A percentile compares a stretch with the other conserved stretches of the same genome.
These are phyloP conservation scores for Cryptoprocta ferox DNA, from an alignment of 2,797 vertebrate species.

Conservation along the genomic window DNA sequence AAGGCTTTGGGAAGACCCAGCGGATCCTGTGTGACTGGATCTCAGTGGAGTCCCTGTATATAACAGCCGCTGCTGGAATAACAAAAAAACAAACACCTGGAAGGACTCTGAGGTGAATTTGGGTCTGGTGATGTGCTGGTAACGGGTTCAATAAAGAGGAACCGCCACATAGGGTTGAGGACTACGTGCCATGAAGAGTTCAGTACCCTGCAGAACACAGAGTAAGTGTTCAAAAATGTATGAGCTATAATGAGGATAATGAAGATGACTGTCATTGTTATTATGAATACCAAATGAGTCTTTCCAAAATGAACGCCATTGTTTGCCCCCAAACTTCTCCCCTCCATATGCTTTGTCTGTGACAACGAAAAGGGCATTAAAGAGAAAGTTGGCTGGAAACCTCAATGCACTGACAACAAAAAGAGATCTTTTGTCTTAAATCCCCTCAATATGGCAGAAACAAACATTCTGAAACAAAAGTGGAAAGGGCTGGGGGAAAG, in stretches of 20 bases:
- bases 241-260: neutral
- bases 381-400: slow-evolving; percentile 14
- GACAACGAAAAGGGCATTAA: neutral
- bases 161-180: neutral
- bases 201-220: neutral
- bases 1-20: neutral
- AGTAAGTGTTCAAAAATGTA: neutral
- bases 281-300: neutral
- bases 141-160: neutral
- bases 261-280: neutral
- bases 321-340: neutral
- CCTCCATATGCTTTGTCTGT: neutral
- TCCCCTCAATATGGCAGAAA: slow-evolving; percentile 36
- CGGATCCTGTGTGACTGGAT: neutral
- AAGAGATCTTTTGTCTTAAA: slow-evolving; percentile 31
- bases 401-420: neutral
- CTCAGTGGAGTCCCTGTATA: neutral
- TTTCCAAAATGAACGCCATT: neutral
- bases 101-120: neutral
- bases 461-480: slow-evolving; percentile 63
- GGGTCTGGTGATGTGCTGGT: neutral
- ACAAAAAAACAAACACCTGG: neutral
- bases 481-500: neutral
- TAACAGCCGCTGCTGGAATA: neutral
- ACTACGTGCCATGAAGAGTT: neutral